Percentiles rank a stretch among this genome's conserved stretches.
These are phyloP conservation scores for Anthrax anthrax DNA, from an alignment of 2,888 invertebrate genomes.

Conservation along the genomic window DNA sequence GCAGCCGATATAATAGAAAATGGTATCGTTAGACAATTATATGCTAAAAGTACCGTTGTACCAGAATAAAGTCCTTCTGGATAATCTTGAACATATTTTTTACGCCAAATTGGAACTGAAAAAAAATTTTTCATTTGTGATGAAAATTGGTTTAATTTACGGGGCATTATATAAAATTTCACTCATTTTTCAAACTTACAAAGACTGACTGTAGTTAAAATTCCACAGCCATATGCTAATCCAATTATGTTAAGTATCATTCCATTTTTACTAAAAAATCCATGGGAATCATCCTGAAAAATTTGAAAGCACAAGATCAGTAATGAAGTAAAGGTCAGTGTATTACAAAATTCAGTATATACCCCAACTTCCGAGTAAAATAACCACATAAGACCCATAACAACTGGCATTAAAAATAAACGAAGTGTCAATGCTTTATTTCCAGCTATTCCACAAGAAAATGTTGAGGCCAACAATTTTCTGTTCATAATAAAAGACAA, in stretches of 20 bases:
- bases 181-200: too few species aligned
- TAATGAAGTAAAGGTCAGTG: too few species aligned
- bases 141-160: not conserved
- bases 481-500: slow-evolving; percentile 43
- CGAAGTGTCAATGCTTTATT: slow-evolving; percentile 61
- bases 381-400: slow-evolving; percentile 62
- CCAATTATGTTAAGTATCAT: slow-evolving; percentile 32
- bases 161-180: not conserved
- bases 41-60: slow-evolving; percentile 65
- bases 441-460: slow-evolving; percentile 62
- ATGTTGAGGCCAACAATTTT: slow-evolving; percentile 60
- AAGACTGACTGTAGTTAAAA: slow-evolving; percentile 27
- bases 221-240: slow-evolving; percentile 30
- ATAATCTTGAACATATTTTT: slow-evolving; percentile 82
- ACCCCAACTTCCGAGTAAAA: slow-evolving; percentile 48
- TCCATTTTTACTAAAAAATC: slow-evolving; percentile 32
- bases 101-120: slow-evolving; percentile 68
- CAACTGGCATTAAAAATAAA: slow-evolving; percentile 57
- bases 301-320: too few species aligned
- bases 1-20: slow-evolving; percentile 64
- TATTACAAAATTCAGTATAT: slow-evolving; percentile 9
- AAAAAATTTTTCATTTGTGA: not conserved
- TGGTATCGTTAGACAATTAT: slow-evolving; percentile 67
- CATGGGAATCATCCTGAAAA: slow-evolving; percentile 28
- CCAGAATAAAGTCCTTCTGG: slow-evolving; percentile 82